Evolutionary conservation across 2,797 vertebrate species (phyloP).

Genomic region (Lycodopsis pacificus): DNA sequence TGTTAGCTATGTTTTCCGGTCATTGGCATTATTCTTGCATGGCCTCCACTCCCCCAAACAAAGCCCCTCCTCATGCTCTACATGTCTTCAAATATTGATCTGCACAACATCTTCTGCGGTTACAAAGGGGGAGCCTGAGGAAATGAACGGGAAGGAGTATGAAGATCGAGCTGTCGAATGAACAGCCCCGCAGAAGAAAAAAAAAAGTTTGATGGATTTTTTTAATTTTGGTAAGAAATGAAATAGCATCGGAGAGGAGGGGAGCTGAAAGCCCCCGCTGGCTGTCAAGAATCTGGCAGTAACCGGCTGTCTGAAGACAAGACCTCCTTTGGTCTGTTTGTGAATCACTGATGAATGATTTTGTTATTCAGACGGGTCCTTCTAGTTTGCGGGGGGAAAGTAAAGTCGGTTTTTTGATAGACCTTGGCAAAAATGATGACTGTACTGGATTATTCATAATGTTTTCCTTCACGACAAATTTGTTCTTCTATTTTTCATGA

Average conservation of each 20-base stretch:
- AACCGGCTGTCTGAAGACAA: constrained; percentile 60
- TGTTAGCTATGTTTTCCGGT: constrained; percentile 71
- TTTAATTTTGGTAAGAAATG: constrained; percentile 60
- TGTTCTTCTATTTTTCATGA: constrained; percentile 66
- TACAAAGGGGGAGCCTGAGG: constrained; percentile 47
- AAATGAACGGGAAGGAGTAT: constrained; percentile 33
- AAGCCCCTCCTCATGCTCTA: constrained; percentile 71
- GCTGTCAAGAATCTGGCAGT: constrained; percentile 71
- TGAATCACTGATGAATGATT: constrained; percentile 70
- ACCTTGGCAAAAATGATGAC: constrained; percentile 64
- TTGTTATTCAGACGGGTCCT: constrained; percentile 66
- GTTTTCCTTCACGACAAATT: constrained; percentile 66
- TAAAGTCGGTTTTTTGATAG: constrained; percentile 47
- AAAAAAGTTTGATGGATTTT: constrained; percentile 57
- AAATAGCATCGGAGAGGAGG: constrained; percentile 48
- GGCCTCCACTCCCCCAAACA: constrained; percentile 57
- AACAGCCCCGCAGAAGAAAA: constrained; percentile 21
- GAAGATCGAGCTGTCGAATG: constrained; percentile 15
- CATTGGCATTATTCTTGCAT: constrained; percentile 65
- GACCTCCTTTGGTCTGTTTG: constrained; percentile 67
- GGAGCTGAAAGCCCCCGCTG: constrained; percentile 48
- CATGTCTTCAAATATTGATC: constrained; percentile 80
- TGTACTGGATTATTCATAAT: constrained; percentile 72
- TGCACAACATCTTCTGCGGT: constrained; percentile 37
- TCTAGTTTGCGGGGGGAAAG: constrained; percentile 52